phyloP scores from a whole-genome alignment of 2,888 invertebrate genomes.

The Eupithecia centaureata region DNA sequence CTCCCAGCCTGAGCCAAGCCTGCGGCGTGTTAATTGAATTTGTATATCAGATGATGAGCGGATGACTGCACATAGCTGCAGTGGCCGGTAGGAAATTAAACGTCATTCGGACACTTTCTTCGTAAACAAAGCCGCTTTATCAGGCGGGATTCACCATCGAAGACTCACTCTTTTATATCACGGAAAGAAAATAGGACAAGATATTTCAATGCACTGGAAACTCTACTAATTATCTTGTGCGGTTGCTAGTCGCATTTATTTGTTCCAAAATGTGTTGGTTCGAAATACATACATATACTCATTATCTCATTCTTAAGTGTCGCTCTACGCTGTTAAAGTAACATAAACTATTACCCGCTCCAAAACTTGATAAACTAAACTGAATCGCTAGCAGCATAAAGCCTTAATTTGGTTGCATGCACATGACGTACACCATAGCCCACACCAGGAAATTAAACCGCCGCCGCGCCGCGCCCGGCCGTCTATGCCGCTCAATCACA shows the following conservation, averaged over 20 bases:
- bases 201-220: neutral
- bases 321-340: neutral
- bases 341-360: neutral
- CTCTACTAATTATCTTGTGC: neutral
- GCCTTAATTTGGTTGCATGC: constrained; percentile 27
- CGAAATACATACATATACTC: neutral
- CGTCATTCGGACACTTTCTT: constrained; percentile 79
- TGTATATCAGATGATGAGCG: constrained; percentile 66
- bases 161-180: neutral
- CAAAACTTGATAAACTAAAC: constrained; percentile 15
- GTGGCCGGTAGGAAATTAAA: constrained; percentile 75
- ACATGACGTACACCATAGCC: constrained; percentile 24
- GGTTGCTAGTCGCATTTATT: too few relatives aligned
- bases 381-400: constrained; percentile 22
- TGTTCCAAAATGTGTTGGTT: neutral
- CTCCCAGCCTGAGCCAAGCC: constrained; percentile 10
- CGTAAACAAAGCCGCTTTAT: constrained; percentile 55
- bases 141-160: constrained; percentile 24
- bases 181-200: neutral
- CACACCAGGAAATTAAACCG: constrained; percentile 44
- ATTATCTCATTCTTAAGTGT: neutral
- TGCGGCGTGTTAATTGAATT: constrained; percentile 65
- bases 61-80: constrained; percentile 43
- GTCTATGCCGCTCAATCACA: constrained; percentile 47
- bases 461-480: constrained; percentile 34